These are phyloP conservation scores for Drosophila rhopaloa DNA, from an alignment of 1,140 invertebrate species.

Conservation along the genomic window DNA sequence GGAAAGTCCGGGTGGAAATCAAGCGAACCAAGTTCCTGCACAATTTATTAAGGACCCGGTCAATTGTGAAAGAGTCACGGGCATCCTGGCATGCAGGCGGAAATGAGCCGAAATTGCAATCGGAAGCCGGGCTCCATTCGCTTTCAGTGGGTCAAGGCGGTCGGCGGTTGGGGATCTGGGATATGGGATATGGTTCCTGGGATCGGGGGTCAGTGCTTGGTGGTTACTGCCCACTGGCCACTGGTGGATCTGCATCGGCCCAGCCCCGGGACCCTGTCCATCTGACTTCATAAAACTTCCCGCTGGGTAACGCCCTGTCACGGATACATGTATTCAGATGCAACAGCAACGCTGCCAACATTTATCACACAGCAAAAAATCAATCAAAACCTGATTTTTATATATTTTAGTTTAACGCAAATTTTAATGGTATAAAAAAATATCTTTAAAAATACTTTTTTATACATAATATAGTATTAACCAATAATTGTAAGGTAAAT, in stretches of 20 bases:
- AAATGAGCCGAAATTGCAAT: slow-evolving; percentile 72
- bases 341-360: slow-evolving; percentile 8
- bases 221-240: not conserved
- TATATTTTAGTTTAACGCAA: too few species aligned
- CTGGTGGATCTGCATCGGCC: slow-evolving; percentile 16
- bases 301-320: slow-evolving; percentile 35
- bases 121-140: slow-evolving; percentile 27
- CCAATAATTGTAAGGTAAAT: too few species aligned
- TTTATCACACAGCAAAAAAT: slow-evolving; percentile 4
- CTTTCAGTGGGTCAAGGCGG: slow-evolving; percentile 48
- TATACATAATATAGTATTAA: too few species aligned
- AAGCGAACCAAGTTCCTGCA: slow-evolving; percentile 54
- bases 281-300: slow-evolving; percentile 37
- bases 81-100: slow-evolving; percentile 57
- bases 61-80: slow-evolving; percentile 55
- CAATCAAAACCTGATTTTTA: not conserved
- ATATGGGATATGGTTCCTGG: slow-evolving; percentile 3
- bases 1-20: slow-evolving; percentile 66
- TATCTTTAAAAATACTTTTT: too few species aligned
- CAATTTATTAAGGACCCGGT: slow-evolving; percentile 66
- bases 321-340: slow-evolving; percentile 43
- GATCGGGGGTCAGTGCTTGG: slow-evolving; percentile 6
- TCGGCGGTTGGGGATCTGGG: slow-evolving; percentile 6
- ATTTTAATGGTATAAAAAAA: not conserved
- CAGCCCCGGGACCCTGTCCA: slow-evolving; percentile 5